Evolutionary conservation across 2,113 vertebrate species (phyloP), one percentile per base, ranked within the genome.

Genomic region (Tragelaphus scriptus): DNA sequence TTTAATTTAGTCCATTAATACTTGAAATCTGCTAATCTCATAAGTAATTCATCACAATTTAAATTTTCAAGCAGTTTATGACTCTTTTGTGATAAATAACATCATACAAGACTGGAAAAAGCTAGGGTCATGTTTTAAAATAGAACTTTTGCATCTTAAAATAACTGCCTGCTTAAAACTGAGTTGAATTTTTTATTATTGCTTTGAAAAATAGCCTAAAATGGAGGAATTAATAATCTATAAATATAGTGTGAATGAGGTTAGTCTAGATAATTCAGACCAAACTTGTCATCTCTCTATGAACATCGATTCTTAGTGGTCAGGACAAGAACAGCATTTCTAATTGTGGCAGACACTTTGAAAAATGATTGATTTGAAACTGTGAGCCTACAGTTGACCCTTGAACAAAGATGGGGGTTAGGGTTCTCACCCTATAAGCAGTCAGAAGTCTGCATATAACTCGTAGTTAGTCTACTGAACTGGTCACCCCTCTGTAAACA

Each of bases 31-130:
- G 59, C 56, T 98, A 94, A 97, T 98, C 97, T 97, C 81, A 96
- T 88, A 88, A 97, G 85, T 94, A 98, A 98, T 98, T 98, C 81
- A 98, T 98, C 96, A 98, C 32, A 96, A 93, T 96, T 97, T 98
- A 98, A 92, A 91, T 84, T 91, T 96, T 93, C 28, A 58, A 88
- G 16, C 8, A 88, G 36, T 17, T 82, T 75, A 68, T 68, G 77
- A 61, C 44, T 93, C 12, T 80, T 89, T 75, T 88, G 61, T 95
- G 53, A 88, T 77, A 95, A 82, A 82, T 94, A 93, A 53, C 91
- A 32, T 90, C 84, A 71, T n/a, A 56, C 49, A 55, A 58, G 10
- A 28, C 13, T 49, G 28, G 19, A 47, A 90, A 92, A 86, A 94
- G 51, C 6, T 90, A 26, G 13, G 30, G 25, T 49, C 25, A 30